phyloP scores from a whole-genome alignment of 2,113 vertebrate species.

The Macrotus californicus region DNA sequence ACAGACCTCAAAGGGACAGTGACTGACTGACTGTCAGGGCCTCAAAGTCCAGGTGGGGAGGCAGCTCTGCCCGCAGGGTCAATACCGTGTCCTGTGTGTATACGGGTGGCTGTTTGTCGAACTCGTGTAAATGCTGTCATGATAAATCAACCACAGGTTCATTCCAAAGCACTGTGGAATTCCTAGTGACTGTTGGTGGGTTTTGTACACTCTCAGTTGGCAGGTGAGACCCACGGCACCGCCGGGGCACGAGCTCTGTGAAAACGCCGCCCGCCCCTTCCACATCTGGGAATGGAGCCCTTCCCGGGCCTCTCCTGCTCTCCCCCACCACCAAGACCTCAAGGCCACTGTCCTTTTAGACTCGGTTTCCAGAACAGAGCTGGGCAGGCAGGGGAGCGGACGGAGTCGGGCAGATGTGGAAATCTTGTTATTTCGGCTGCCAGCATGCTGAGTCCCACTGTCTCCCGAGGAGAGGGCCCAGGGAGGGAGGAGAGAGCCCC shows the following conservation, averaged over 20 bases:
- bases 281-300: background rate
- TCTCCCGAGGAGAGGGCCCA: background rate
- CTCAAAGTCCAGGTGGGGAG: background rate
- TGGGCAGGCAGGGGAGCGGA: background rate
- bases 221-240: accelerated
- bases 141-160: accelerated
- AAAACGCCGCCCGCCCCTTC: background rate
- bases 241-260: accelerated
- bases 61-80: background rate
- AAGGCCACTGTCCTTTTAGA: background rate
- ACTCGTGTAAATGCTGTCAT: accelerated
- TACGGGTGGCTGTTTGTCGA: background rate
- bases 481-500: background rate
- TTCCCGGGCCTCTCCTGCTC: background rate
- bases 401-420: background rate
- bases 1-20: background rate
- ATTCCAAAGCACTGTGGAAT: accelerated
- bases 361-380: background rate
- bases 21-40: background rate
- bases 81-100: accelerated
- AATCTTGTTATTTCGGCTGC: background rate
- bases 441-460: accelerated
- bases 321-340: too few species aligned
- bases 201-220: background rate
- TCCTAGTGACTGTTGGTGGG: accelerated